Evolutionary conservation across 2,888 invertebrate species (phyloP), one percentile per base, ranked within the genome.

Genomic region (Chloroclysta siterata): DNA sequence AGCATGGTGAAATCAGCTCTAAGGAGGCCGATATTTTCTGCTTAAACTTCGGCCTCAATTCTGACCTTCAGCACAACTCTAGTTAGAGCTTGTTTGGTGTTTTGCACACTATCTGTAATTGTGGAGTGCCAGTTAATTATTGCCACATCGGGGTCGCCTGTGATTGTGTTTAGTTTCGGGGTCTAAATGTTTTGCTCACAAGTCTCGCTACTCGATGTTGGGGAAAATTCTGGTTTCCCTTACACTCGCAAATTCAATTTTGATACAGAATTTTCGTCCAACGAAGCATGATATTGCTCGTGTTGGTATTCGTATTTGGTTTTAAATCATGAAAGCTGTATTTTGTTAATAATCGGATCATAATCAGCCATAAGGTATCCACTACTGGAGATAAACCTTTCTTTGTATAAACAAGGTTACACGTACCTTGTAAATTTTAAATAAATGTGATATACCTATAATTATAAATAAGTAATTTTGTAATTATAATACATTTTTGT

Each of bases 21-120:
- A n/a, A n/a, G n/a, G n/a, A n/a, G 5, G 17, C 46, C 17, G 17
- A 17, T n/a, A 10, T 10, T 39, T 54, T 59, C 53, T 52, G 54
- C 28, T 0, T 17, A 53, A 46, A 15, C 0, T 55, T 55, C 51
- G 44, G 51, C 28, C 8, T 48, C 17, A 53, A 33, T 13, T 10
- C 5, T 47, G 42, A 60, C 42, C 36, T 55, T 36, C 17, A 22
- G 11, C 22, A 11, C 17, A 33, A 22, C 54, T 42, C 48, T 57
- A 65, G 50, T 60, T 50, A 47, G 51, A 57, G 60, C 47, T 58
- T 68, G 63, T 61, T 69, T 62, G 60, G 63, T 59, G 66, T 69
- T 69, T 62, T 62, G 56, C 65, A 65, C 54, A 65, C 55, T 59
- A 65, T 68, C 59, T 55, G 68, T 68, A 69, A 69, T 60, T 66